A percentile compares a stretch with the other conserved stretches of the same genome.
These are phyloP conservation scores for Hydrocynus forskahlii DNA, from an alignment of 2,797 vertebrate genomes.

Conservation along the genomic window DNA sequence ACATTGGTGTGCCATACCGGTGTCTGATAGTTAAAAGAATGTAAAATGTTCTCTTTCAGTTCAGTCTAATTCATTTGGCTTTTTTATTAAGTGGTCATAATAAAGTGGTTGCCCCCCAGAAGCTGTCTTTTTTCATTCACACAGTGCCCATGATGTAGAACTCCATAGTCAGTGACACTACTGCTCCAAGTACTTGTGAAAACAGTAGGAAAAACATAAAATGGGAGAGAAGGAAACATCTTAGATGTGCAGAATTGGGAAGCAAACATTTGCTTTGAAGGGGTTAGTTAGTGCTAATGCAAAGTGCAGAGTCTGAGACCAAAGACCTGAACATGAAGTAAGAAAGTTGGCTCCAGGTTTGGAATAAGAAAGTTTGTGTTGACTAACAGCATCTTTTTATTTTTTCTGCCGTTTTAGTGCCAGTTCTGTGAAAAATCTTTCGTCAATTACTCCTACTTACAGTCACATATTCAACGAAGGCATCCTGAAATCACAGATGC, in stretches of 20 bases:
- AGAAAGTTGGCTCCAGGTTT: background rate
- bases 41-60: too few species aligned
- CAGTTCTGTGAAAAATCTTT: constrained; percentile 80
- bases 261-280: background rate
- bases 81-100: too few species aligned
- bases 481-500: constrained; percentile 64
- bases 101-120: too few species aligned
- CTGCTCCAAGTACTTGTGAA: too few species aligned
- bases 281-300: background rate
- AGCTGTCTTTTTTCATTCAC: too few species aligned
- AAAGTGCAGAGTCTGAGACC: background rate
- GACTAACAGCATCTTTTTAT: background rate
- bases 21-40: too few species aligned
- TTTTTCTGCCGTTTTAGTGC: constrained; percentile 66
- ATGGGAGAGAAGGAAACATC: background rate
- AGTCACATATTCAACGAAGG: constrained; percentile 70
- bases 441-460: constrained; percentile 75
- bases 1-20: too few species aligned
- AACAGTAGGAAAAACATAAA: background rate
- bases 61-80: too few species aligned
- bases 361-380: background rate
- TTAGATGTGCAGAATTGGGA: background rate
- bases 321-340: background rate
- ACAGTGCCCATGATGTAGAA: too few species aligned
- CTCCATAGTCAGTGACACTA: too few species aligned